These are phyloP conservation scores for Eilema depressum DNA, from an alignment of 2,888 invertebrate genomes.

Conservation along the genomic window DNA sequence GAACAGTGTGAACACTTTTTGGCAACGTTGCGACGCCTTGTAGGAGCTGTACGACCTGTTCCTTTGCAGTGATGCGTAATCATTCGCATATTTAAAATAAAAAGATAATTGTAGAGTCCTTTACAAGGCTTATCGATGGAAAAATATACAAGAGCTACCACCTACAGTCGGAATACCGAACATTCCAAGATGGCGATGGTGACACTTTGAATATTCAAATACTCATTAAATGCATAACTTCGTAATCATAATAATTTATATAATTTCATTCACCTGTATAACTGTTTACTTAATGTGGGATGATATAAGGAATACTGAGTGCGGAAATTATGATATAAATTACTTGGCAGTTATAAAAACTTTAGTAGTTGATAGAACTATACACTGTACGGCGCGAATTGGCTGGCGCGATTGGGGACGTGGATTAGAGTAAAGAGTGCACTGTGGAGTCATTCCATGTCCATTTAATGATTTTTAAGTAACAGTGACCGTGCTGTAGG, in stretches of 20 bases:
- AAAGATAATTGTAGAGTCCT: neutral
- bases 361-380: neutral
- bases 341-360: neutral
- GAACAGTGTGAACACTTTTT: conserved; percentile 22
- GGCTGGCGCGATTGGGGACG: neutral
- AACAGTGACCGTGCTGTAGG: too few species aligned
- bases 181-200: neutral
- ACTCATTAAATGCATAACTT: neutral
- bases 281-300: neutral
- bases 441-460: too few species aligned
- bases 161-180: neutral
- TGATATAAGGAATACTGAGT: neutral
- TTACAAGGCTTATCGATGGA: neutral
- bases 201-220: neutral
- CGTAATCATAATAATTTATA: neutral
- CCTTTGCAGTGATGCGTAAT: neutral
- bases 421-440: neutral
- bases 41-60: conserved; percentile 5
- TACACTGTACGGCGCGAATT: neutral
- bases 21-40: conserved; percentile 3
- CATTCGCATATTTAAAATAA: neutral
- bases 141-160: neutral
- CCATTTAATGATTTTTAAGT: too few species aligned
- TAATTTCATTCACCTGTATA: neutral
- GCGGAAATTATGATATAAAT: neutral